Percentiles rank a stretch among this genome's conserved stretches.
These are phyloP conservation scores for Heliconius himera DNA, from an alignment of 1,140 invertebrate species.

Conservation along the genomic window DNA sequence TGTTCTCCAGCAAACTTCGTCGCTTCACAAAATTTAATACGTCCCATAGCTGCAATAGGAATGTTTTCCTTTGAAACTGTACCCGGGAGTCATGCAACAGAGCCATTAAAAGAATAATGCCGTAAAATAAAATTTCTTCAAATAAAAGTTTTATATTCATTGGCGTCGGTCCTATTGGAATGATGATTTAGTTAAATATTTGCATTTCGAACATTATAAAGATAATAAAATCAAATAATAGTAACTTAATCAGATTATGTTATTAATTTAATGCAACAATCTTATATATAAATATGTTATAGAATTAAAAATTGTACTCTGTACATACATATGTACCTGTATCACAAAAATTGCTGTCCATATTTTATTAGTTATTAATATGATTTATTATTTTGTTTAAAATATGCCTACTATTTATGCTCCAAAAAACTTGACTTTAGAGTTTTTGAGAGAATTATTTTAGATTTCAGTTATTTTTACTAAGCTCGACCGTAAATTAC, in stretches of 20 bases:
- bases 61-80: slow-evolving; percentile 65
- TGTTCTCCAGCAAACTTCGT: slow-evolving; percentile 54
- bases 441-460: no score
- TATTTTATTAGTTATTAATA: no score
- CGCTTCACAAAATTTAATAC: slow-evolving; percentile 68
- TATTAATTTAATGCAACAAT: not conserved
- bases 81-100: slow-evolving; percentile 56
- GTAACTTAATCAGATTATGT: no score
- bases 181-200: slow-evolving; percentile 7
- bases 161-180: not conserved
- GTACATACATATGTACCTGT: no score
- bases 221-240: no score
- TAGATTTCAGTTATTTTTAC: not conserved
- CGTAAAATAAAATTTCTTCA: slow-evolving; percentile 59
- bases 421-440: no score
- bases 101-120: slow-evolving; percentile 67
- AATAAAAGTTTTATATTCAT: slow-evolving; percentile 44
- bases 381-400: no score
- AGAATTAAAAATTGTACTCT: no score
- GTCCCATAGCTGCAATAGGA: slow-evolving; percentile 69
- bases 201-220: not conserved
- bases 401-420: no score
- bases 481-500: no score
- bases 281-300: not conserved
- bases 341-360: no score